Conservation (phyloP, 2,888 invertebrate genomes). For the Colletes collaris region DNA sequence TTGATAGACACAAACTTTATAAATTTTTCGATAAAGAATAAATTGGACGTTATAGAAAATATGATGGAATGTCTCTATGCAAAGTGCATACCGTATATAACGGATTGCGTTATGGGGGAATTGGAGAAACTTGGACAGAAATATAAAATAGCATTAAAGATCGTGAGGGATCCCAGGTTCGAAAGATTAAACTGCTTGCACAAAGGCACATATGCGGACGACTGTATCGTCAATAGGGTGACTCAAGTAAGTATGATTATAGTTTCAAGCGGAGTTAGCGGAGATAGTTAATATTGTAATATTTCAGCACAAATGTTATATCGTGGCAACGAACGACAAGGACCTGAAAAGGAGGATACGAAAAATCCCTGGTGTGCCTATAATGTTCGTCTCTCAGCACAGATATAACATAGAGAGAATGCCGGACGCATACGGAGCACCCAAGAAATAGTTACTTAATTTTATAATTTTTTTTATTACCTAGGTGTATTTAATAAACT, state of each 20-base stretch:
- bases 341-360: slow-evolving; percentile 97
- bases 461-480: slow-evolving; percentile 12
- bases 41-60: slow-evolving; percentile 96
- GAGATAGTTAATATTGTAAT: background rate
- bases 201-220: slow-evolving; percentile 99
- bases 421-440: slow-evolving; percentile 99
- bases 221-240: slow-evolving; percentile 97
- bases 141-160: slow-evolving; percentile 96
- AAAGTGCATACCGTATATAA: slow-evolving; percentile 98
- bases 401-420: slow-evolving; percentile 98
- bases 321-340: slow-evolving; percentile 99
- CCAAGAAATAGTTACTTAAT: slow-evolving; percentile 84
- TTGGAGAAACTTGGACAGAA: slow-evolving; percentile 98
- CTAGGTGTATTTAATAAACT: slow-evolving; percentile 22
- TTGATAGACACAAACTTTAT: slow-evolving; percentile 99
- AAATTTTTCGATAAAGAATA: slow-evolving; percentile 99
- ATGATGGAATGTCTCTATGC: slow-evolving; percentile 99
- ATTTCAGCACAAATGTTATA: slow-evolving; percentile 97
- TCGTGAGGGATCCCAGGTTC: slow-evolving; percentile 97
- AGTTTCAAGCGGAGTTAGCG: background rate
- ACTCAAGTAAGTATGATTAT: slow-evolving; percentile 86
- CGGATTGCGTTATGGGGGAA: slow-evolving; percentile 99
- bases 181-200: slow-evolving; percentile 96
- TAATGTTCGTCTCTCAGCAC: slow-evolving; percentile 98
- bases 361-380: slow-evolving; percentile 99